Conservation (phyloP, 2,113 vertebrate species). For the Eidolon helvum region DNA sequence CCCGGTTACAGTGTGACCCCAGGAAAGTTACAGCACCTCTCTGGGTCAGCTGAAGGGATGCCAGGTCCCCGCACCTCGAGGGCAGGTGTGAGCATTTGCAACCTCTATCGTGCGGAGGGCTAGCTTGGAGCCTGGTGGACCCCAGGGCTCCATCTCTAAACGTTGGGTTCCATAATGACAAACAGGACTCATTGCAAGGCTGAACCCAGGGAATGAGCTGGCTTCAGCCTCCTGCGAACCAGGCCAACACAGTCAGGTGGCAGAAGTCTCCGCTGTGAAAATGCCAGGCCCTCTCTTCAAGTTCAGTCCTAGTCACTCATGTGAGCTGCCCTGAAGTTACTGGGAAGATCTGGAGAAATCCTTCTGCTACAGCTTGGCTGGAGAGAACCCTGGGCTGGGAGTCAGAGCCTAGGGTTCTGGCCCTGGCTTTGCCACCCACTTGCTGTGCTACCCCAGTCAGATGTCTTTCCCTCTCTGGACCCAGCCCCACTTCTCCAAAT, state of each 20-base stretch:
- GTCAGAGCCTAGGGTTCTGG: background rate
- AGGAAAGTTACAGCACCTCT: background rate
- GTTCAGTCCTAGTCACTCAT: background rate
- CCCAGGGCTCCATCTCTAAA: background rate
- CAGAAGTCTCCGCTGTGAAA: background rate
- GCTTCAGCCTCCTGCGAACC: background rate
- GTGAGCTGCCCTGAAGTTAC: background rate
- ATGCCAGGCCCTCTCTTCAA: background rate
- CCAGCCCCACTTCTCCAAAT: background rate
- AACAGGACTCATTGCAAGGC: background rate
- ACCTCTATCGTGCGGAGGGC: rapidly evolving
- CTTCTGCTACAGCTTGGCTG: background rate
- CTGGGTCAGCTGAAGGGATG: background rate
- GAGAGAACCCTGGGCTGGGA: background rate
- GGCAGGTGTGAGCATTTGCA: background rate
- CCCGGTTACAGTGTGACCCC: background rate
- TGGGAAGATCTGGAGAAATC: background rate
- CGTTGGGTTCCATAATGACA: background rate
- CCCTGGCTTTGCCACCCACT: background rate
- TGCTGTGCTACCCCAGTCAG: background rate
- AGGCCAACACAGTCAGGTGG: background rate
- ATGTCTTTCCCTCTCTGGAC: background rate
- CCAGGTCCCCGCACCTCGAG: background rate
- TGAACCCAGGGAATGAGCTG: background rate
- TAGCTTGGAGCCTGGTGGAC: background rate